Evolutionary conservation across 1,140 invertebrate genomes (phyloP).

Genomic region (Tenebrio molitor): DNA sequence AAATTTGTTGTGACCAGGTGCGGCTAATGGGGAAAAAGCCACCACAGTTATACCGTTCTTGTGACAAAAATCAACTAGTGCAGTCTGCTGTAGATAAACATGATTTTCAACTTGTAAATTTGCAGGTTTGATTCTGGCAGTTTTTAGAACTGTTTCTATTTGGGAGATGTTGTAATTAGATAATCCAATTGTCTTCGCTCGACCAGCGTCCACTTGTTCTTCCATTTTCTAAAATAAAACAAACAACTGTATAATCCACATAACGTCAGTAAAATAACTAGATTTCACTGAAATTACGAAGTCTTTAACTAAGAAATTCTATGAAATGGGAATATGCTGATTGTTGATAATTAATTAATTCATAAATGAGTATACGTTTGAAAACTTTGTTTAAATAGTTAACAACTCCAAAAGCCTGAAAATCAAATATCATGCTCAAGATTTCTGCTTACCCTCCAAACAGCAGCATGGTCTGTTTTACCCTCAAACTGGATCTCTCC

Average conservation of each 20-base stretch:
- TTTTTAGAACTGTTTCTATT: constrained; percentile 74
- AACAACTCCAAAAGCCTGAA: too few species aligned
- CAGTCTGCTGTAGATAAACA: constrained; percentile 83
- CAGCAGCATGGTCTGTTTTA: constrained; percentile 75
- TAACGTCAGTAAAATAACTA: too few species aligned
- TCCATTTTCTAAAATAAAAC: constrained; percentile 78
- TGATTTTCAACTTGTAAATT: constrained; percentile 86
- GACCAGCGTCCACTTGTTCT: constrained; percentile 74
- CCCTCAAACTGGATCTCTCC: constrained; percentile 75
- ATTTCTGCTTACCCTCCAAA: constrained; percentile 83
- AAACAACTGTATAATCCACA: too few species aligned
- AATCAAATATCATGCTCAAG: too few species aligned
- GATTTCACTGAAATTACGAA: too few species aligned
- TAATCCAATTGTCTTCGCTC: constrained; percentile 78
- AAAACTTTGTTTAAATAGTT: too few species aligned
- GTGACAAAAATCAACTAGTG: constrained; percentile 80
- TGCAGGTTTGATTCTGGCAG: constrained; percentile 76
- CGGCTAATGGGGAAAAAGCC: constrained; percentile 87
- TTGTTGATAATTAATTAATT: too few species aligned
- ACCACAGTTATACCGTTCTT: constrained; percentile 79
- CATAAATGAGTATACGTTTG: too few species aligned
- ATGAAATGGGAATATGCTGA: too few species aligned
- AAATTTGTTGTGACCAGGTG: constrained; percentile 72
- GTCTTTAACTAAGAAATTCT: too few species aligned
- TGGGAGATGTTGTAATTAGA: constrained; percentile 85